Percentiles rank a stretch among this genome's conserved stretches.
These are phyloP conservation scores for Cerastoderma edule DNA, from an alignment of 2,888 invertebrate species.

Conservation along the genomic window DNA sequence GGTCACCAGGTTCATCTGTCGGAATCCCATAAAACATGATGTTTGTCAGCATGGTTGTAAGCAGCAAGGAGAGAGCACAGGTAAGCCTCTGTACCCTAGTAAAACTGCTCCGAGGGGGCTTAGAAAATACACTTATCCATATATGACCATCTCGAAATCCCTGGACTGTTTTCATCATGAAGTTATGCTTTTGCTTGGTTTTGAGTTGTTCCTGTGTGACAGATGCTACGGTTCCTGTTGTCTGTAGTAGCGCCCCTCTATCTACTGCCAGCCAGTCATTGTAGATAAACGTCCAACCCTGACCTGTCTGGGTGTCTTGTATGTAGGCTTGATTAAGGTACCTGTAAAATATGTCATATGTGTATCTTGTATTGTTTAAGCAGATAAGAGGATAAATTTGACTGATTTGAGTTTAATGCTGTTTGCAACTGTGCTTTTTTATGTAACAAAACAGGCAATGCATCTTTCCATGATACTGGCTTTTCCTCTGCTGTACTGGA, in stretches of 20 bases:
- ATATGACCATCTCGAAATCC: constrained; percentile 78
- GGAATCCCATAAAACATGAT: constrained; percentile 80
- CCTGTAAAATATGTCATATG: too few species aligned
- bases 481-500: too few species aligned
- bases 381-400: too few species aligned
- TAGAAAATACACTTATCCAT: constrained; percentile 81
- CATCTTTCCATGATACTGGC: too few species aligned
- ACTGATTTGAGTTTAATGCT: too few species aligned
- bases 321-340: constrained; percentile 73
- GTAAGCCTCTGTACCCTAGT: constrained; percentile 79
- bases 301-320: constrained; percentile 69
- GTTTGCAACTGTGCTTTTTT: too few species aligned
- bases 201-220: constrained; percentile 51
- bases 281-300: constrained; percentile 73
- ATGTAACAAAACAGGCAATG: too few species aligned
- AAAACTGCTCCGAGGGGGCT: constrained; percentile 75
- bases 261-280: constrained; percentile 76
- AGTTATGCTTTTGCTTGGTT: constrained; percentile 58
- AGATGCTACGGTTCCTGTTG: constrained; percentile 60
- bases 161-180: constrained; percentile 62
- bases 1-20: constrained; percentile 70
- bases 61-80: constrained; percentile 77
- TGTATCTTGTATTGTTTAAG: too few species aligned
- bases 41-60: constrained; percentile 78
- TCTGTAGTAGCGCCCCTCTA: constrained; percentile 56